Base-by-base conservation (phyloP, 2,888 invertebrate genomes). In the Ceriagrion tenellum region DNA sequence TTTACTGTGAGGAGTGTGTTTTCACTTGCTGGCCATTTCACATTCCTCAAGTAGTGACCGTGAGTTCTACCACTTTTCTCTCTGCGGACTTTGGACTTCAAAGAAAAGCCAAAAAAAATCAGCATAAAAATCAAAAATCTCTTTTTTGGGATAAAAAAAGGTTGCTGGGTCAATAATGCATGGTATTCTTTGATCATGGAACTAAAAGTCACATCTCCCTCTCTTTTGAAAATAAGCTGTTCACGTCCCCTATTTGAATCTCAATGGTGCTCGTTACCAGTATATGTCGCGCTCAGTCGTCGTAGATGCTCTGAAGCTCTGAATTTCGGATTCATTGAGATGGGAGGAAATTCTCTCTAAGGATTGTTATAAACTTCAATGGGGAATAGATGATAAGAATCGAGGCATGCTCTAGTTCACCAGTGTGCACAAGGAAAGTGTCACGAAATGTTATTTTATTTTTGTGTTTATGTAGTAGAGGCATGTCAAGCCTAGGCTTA, bases 261-360 rank as follows among this genome's bases (percentile, higher is more conserved):
- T 81, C 81, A 81, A 81, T 18, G 35, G 81, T 81, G 81, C 81
- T 81, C 35, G 81, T 81, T 81, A 81, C 81, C 69, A 13, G 30
- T 16, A 35, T 30, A 81, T 35, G 81, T n/a, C 30, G 13, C 35
- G 30, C 10, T 81, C 81, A 81, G n/a, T 13, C 20, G 69, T 4
- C n/a, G 6, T 26, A 13, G n/a, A 69, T n/a, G 10, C n/a, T n/a
- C 69, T 13, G 6, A 69, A 69, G n/a, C 13, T 59, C 20, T 59
- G 59, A 59, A 59, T 59, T 2, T 59, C 2, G 59, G 59, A 59
- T 20, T 6, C 47, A 8, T 59, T 59, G 59, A 12, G 59, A 59
- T 59, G 59, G 59, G 59, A 59, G 59, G 13, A 59, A 20, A 59
- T 59, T 59, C 8, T 2, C 59, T 59, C 59, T 2, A 59, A 47